Percentiles rank a stretch among this genome's conserved stretches.
These are phyloP conservation scores for Caenorhabditis wallacei DNA, from an alignment of 2,888 invertebrate genomes.

Conservation along the genomic window DNA sequence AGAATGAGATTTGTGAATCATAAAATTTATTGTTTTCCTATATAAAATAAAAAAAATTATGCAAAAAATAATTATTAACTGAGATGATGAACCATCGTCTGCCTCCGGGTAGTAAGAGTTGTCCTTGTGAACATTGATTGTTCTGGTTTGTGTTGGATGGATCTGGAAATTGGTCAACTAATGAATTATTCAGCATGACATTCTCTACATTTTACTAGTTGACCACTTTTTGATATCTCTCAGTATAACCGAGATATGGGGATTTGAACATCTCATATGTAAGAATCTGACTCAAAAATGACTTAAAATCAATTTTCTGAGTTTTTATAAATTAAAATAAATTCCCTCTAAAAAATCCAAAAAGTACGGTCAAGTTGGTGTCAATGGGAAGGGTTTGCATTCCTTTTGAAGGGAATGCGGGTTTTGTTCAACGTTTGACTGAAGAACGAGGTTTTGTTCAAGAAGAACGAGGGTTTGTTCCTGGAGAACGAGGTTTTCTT, in stretches of 20 bases:
- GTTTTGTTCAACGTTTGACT: neutral
- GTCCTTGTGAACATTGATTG: conserved; percentile 49
- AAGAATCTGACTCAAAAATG: no score
- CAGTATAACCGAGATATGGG: no score
- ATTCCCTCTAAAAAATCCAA: neutral
- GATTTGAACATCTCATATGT: no score
- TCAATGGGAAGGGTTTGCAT: conserved; percentile 19
- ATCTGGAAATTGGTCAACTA: no score
- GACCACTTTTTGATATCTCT: no score
- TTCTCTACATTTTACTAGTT: no score
- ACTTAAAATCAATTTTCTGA: no score
- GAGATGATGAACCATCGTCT: conserved; percentile 10
- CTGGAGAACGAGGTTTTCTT: no score
- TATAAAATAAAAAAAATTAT: neutral
- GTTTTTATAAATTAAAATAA: neutral
- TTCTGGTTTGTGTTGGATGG: conserved; percentile 28
- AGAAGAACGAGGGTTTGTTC: neutral
- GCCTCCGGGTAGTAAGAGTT: conserved; percentile 28
- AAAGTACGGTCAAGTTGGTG: conserved; percentile 21
- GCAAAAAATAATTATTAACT: neutral
- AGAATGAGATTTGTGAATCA: no score
- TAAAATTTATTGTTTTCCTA: conserved; percentile 45
- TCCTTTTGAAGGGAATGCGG: no score
- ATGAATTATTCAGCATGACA: no score
- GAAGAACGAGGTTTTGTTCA: conserved; percentile 6